Evolutionary conservation across 2,113 vertebrate species (phyloP).

Genomic region (Sinocyclocheilus anshuiensis): DNA sequence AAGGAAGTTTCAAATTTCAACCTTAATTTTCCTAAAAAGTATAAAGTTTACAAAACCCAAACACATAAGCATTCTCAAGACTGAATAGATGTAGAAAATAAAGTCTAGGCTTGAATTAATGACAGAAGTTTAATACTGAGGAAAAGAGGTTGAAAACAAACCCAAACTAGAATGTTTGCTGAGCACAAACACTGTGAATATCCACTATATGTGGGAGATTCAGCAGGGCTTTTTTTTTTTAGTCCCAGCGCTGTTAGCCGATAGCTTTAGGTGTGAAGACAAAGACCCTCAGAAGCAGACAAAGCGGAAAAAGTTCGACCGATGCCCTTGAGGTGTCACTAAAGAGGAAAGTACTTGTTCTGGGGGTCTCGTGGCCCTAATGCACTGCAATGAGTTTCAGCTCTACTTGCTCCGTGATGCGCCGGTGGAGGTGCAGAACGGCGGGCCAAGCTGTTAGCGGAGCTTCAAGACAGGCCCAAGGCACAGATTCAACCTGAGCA

Average conservation of each 20-base stretch:
- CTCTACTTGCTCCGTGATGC: conserved; percentile 19
- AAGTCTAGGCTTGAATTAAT: not conserved
- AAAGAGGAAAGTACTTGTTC: not conserved
- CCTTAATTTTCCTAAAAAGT: not conserved
- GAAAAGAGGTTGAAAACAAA: not conserved
- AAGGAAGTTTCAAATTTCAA: not conserved
- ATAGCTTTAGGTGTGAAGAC: not conserved
- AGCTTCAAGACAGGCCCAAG: conserved; percentile 13
- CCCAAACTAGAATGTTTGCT: not conserved
- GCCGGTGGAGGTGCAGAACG: not conserved
- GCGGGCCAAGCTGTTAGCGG: not conserved
- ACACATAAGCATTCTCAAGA: not conserved
- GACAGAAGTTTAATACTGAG: not conserved
- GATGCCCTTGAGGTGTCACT: not conserved
- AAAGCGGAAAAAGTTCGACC: not conserved
- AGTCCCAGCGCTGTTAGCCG: not conserved
- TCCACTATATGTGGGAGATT: not conserved
- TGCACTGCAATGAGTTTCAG: conserved; percentile 22
- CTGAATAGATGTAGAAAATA: not conserved
- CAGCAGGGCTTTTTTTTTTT: not conserved
- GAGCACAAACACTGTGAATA: not conserved
- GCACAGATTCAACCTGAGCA: conserved; percentile 8
- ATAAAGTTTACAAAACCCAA: conserved; percentile 5
- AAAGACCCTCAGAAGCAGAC: conserved; percentile 27
- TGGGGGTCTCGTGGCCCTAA: not conserved